phyloP scores from a whole-genome alignment of 2,113 vertebrate genomes.

The Beaufortia kweichowensis region DNA sequence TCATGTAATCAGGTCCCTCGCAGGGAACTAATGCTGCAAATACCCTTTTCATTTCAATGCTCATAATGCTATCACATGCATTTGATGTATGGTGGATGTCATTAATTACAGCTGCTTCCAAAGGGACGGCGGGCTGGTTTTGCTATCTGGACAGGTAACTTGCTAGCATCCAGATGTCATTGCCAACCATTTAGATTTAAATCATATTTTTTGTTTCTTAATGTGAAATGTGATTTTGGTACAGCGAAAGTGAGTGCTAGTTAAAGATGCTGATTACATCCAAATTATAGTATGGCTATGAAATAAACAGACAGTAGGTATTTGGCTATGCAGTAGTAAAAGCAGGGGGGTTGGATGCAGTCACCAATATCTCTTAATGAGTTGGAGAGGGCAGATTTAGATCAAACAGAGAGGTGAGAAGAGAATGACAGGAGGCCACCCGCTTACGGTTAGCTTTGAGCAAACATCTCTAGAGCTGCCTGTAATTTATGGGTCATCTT shows the following conservation, averaged over 20 bases:
- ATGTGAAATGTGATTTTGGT: no score
- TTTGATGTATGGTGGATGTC: constrained; percentile 99
- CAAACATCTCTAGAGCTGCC: constrained; percentile 82
- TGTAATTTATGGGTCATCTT: constrained; percentile 92
- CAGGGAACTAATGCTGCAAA: constrained; percentile 99
- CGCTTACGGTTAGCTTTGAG: constrained; percentile 85
- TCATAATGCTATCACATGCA: constrained; percentile 97
- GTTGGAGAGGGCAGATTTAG: constrained; percentile 86
- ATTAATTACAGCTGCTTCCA: constrained; percentile 98
- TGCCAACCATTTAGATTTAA: constrained; percentile 38
- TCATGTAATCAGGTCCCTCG: constrained; percentile 99
- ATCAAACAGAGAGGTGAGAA: constrained; percentile 90
- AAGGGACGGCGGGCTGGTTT: constrained; percentile 82
- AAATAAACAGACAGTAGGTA: constrained; percentile 96
- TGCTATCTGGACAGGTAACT: constrained; percentile 91
- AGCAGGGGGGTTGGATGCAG: constrained; percentile 84
- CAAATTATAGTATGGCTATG: constrained; percentile 94
- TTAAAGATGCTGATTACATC: constrained; percentile 93
- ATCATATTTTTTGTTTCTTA: constrained; percentile 58
- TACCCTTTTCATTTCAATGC: constrained; percentile 99
- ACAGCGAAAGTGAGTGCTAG: no score
- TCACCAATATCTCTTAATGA: constrained; percentile 91
- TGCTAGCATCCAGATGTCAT: constrained; percentile 68
- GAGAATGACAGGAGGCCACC: constrained; percentile 83
- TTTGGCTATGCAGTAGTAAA: constrained; percentile 95